Percentiles rank a stretch among this genome's conserved stretches.
Evolutionary conservation across 2,113 vertebrate species (phyloP).

Genomic region (Dendropsophus ebraccatus): DNA sequence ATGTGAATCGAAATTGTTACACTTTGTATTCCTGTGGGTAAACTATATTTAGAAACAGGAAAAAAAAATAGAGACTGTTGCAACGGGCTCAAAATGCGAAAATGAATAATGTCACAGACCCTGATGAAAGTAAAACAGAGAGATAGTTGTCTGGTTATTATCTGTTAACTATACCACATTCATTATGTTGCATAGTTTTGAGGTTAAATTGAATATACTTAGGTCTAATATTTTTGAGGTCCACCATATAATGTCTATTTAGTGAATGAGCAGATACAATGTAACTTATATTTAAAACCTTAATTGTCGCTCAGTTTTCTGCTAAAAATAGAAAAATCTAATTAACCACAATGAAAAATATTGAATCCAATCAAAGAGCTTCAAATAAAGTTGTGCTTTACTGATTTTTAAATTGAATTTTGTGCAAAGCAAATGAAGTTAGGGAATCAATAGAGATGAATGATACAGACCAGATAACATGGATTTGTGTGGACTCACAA

Average conservation of each 20-base stretch:
- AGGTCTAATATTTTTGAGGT: background rate
- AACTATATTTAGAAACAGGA: background rate
- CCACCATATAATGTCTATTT: too few relatives aligned
- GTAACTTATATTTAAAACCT: background rate
- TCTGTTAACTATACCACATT: background rate
- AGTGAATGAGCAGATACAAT: background rate
- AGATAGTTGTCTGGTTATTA: background rate
- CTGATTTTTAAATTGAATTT: conserved; percentile 66
- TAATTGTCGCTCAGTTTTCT: background rate
- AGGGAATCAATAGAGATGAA: conserved; percentile 67
- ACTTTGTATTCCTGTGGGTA: background rate
- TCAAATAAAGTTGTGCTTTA: conserved; percentile 65
- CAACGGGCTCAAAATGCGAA: too few relatives aligned
- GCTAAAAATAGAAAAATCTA: background rate
- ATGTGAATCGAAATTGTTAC: background rate
- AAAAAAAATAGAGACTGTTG: background rate
- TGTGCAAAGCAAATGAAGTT: conserved; percentile 66
- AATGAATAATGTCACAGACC: background rate
- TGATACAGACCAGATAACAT: conserved; percentile 66
- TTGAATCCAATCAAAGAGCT: conserved; percentile 61
- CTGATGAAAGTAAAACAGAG: background rate
- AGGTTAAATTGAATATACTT: background rate
- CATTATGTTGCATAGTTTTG: background rate
- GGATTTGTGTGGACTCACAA: conserved; percentile 61
- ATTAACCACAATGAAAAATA: conserved; percentile 58